Evolutionary conservation across 2,797 vertebrate genomes (phyloP), one percentile per base, ranked within the genome.

Genomic region (Champsocephalus gunnari): DNA sequence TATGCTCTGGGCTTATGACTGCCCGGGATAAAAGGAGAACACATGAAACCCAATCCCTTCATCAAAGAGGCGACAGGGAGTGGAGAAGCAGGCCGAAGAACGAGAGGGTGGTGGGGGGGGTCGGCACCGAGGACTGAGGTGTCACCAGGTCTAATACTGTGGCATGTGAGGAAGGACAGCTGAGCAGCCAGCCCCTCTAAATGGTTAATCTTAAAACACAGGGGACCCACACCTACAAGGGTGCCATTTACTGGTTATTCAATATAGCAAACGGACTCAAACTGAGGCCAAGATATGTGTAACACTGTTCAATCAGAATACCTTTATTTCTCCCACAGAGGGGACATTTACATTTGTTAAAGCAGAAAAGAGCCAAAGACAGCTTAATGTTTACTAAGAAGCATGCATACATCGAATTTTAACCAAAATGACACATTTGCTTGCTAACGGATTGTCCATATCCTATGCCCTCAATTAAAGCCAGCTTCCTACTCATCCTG

Each of bases 51-150:
- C 91, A 88, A 95, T 94, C 94, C 91, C 83, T 83, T 92, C 94
- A 94, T 96, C 94, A 95, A 95, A 95, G 94, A 89, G 89, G 82
- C 83, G 89, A 94, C 94, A 86, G 94, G 91, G 86, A 90, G 81
- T 64, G 79, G 86, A 88, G 86, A 71, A 75, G 83, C 79, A 67
- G 83, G 73, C 66, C 24, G 53, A 75, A 84, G 87, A 86, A 79
- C 64, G 21, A 63, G 82, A 54, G 58, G 24, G 19, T 3, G 49
- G 41, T 24, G 24, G 6, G 12, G 5, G 5, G 5, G 17, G 60
- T 34, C 50, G 68, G 74, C 56, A 67, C 75, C 68, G 80, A 88
- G 79, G 73, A 89, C 88, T 78, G 91, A 92, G 91, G 91, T 94
- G 93, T 93, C 88, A 93, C 88, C 90, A 83, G 83, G 83, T 91